Evolutionary conservation across 2,113 vertebrate genomes (phyloP).

Genomic region (Serilophus lunatus): DNA sequence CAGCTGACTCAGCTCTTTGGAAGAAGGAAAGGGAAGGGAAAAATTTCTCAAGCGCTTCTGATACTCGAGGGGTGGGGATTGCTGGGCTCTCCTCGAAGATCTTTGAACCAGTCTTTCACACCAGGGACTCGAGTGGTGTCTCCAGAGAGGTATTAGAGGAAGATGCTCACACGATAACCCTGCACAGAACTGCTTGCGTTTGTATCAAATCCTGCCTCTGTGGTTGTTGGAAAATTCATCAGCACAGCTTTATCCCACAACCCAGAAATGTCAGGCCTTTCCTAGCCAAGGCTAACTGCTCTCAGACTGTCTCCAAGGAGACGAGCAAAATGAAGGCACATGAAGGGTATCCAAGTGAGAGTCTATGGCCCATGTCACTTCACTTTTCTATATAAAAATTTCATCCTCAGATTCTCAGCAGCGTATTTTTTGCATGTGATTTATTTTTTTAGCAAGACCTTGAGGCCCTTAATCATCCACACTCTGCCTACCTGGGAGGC

Average conservation of each 20-base stretch:
- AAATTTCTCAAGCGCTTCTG: neutral
- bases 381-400: neutral
- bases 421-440: neutral
- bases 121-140: neutral
- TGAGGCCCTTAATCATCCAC: neutral
- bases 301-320: constrained; percentile 62
- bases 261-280: constrained; percentile 42
- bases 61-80: neutral
- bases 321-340: constrained; percentile 14
- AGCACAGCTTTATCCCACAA: constrained; percentile 21
- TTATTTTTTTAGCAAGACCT: neutral
- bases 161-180: neutral
- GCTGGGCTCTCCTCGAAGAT: neutral
- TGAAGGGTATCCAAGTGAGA: constrained; percentile 50
- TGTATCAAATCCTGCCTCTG: neutral
- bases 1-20: constrained; percentile 34
- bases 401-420: neutral
- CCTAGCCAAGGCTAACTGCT: constrained; percentile 57
- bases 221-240: neutral
- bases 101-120: neutral
- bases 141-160: neutral
- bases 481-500: neutral
- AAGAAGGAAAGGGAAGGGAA: constrained; percentile 16
- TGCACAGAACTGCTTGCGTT: neutral
- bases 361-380: neutral